Base-by-base conservation (phyloP, 2,888 invertebrate genomes). In the Steromphala cineraria region DNA sequence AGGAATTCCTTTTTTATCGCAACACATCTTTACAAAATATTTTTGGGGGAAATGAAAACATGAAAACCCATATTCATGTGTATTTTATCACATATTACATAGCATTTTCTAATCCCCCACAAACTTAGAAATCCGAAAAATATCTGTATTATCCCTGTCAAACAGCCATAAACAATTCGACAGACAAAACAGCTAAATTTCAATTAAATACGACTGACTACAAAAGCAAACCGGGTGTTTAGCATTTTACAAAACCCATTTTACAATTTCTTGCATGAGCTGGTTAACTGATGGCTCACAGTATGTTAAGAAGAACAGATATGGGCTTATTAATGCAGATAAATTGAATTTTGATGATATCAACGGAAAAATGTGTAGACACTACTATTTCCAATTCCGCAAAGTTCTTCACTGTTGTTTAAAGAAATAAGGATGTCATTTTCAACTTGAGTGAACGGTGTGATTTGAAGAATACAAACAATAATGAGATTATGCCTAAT, bases 341-440 rank as follows among this genome's bases (percentile, higher is more conserved):
- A 62, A 62, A 46, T 62, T 28, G 24, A 62, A 62, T 62, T 62
- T 62, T 28, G 28, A 24, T 28, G 10, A 62, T 62, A 24, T 13
- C 62, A 10, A 62, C 62, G 62, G 62, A 28, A 62, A 62, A 62
- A 62, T 28, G 24, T 28, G 62, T 62, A 62, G 24, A 62, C 62
- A 28, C 28, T 28, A 62, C 28, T 28, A 62, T 24, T 62, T 62
- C 28, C 28, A 62, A 28, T 62, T 62, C 62, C 28, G n/a, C 24
- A 28, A 62, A 62, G 28, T 62, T 62, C 62, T 62, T 62, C 62
- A n/a, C 10, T 62, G 62, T 62, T 62, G 62, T 62, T 62, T 62
- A 62, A 62, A 62, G 62, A 62, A 62, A 62, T 62, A 62, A 62
- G 62, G 62, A 62, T 62, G 62, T 62, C 62, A 62, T 62, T 62